Conservation (phyloP, 2,797 vertebrate species). For the Cirrhinus mrigala region DNA sequence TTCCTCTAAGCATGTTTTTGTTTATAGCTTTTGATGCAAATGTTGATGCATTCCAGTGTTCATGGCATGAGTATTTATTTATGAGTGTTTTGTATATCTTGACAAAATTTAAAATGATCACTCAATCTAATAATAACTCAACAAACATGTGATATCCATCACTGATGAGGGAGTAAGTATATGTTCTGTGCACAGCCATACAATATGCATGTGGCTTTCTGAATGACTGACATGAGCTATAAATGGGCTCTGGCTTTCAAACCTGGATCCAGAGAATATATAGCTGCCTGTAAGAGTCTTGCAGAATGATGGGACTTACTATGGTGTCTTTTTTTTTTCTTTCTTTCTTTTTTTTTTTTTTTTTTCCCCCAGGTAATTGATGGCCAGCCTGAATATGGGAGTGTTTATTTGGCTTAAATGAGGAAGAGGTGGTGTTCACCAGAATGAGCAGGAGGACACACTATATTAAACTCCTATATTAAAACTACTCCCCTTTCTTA, state of each 20-base stretch:
- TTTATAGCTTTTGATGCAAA: conserved; percentile 17
- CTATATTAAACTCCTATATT: neutral
- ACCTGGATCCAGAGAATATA: neutral
- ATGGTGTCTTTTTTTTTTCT: neutral
- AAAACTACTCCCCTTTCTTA: neutral
- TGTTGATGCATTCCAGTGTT: neutral
- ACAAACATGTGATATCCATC: neutral
- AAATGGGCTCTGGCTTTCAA: neutral
- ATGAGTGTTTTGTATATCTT: neutral
- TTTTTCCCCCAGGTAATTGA: conserved; percentile 18
- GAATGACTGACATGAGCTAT: neutral
- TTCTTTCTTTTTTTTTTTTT: too few relatives aligned
- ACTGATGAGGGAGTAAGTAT: neutral
- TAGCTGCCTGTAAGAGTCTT: neutral
- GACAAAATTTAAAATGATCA: neutral
- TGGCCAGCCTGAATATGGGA: neutral
- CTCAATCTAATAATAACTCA: neutral
- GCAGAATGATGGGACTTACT: conserved; percentile 3
- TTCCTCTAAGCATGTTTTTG: conserved; percentile 37
- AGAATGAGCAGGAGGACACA: neutral
- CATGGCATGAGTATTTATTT: neutral
- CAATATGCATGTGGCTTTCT: neutral
- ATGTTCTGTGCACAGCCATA: neutral
- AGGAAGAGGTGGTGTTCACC: conserved; percentile 8
- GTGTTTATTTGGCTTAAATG: neutral